Evolutionary conservation across 2,113 vertebrate species (phyloP), one percentile per base, ranked within the genome.

Genomic region (Bufo gargarizans): DNA sequence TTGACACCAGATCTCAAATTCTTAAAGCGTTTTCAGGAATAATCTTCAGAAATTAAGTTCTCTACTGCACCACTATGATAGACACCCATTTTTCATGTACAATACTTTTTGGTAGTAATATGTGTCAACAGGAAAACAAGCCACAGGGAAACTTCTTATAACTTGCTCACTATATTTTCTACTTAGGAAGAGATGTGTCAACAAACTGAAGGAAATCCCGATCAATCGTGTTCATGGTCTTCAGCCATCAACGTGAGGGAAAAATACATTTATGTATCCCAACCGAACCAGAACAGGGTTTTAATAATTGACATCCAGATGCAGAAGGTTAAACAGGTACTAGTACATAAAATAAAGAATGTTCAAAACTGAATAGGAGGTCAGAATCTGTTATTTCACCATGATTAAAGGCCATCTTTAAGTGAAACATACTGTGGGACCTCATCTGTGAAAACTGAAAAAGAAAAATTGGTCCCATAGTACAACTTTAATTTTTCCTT

Each of bases 121-220:
- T 69, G n/a, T 65, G 17, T 69, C 11, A 69, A 45, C 14, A 45
- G 14, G 3, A 0, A 45, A 72, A 72, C 1, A 6, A 22, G 4
- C 22, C 12, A 59, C 12, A 43, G 19, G 16, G 13, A 79, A 79
- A 58, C 53, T 14, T 45, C 16, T 81, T 17, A 22, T 81, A 81
- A 81, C 55, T 4, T 81, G 13, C 20, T 61, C 4, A 2, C 13
- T 56, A 10, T 63, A 13, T 69, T 56, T 69, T 86, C 58, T 85
- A 89, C 85, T 86, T 94, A 99, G 98, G 97, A 97, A 93, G 97
- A 99, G 91, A 96, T 99, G 92, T 99, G 98, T 91, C 97, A 97
- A 79, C 94, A 91, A 91, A 92, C 84, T 86, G 94, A 96, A 90
- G 95, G 93, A 50, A 94, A 95, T 77, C 80, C 92, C 9, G 80